Conservation (phyloP, 2,888 invertebrate genomes). For the Xylota segnis region DNA sequence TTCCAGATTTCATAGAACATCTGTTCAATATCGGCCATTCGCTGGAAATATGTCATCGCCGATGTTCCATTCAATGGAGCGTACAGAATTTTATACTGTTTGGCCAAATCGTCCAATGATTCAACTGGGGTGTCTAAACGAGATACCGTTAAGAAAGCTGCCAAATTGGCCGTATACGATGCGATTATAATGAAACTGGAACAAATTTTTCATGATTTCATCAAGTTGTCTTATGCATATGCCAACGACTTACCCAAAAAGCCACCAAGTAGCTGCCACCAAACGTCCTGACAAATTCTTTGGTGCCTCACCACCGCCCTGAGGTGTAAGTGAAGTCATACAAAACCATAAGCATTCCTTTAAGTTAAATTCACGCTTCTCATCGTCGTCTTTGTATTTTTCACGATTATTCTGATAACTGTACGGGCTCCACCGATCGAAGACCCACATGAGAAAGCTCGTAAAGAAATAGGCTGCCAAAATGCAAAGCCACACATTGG, state of each 20-base stretch:
- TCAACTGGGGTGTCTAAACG: slow-evolving; percentile 96
- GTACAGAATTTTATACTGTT: slow-evolving; percentile 98
- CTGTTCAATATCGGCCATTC: slow-evolving; percentile 98
- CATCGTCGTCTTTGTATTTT: slow-evolving; percentile 96
- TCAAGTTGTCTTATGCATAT: background rate
- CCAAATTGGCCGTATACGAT: slow-evolving; percentile 98
- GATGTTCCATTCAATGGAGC: slow-evolving; percentile 95
- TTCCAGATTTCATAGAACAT: slow-evolving; percentile 99
- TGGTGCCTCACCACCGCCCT: slow-evolving; percentile 97
- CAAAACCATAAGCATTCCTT: slow-evolving; percentile 99
- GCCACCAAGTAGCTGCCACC: slow-evolving; percentile 99
- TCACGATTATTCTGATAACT: slow-evolving; percentile 97
- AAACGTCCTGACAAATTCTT: slow-evolving; percentile 97
- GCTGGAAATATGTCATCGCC: slow-evolving; percentile 96
- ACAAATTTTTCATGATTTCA: background rate
- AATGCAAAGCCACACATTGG: slow-evolving; percentile 98
- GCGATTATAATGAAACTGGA: slow-evolving; percentile 97
- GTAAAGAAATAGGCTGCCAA: slow-evolving; percentile 97
- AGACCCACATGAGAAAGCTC: slow-evolving; percentile 97
- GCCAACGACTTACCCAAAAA: slow-evolving; percentile 90
- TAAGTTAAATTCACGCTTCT: slow-evolving; percentile 96
- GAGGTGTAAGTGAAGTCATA: slow-evolving; percentile 98
- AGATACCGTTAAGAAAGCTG: slow-evolving; percentile 98
- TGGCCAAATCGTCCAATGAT: slow-evolving; percentile 96
- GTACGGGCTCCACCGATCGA: slow-evolving; percentile 98